These are phyloP conservation scores for Macropus fuliginosus DNA, from an alignment of 2,797 vertebrate species.

Conservation along the genomic window DNA sequence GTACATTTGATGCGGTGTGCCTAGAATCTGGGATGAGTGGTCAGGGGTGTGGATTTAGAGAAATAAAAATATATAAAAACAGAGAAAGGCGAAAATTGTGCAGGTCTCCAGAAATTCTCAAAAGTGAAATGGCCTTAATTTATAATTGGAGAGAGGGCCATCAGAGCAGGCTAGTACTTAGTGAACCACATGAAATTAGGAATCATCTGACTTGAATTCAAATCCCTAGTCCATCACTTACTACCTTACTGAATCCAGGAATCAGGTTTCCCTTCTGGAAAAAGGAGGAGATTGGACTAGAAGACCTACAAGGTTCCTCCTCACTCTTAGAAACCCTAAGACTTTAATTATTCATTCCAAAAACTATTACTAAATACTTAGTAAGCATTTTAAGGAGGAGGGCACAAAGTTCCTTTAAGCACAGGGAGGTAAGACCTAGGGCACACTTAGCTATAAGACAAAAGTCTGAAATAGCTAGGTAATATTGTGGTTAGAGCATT, in stretches of 20 bases:
- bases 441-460: background rate
- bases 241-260: background rate
- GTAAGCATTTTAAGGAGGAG: background rate
- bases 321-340: background rate
- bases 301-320: background rate
- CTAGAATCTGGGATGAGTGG: background rate
- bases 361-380: background rate
- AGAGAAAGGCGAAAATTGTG: background rate
- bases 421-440: background rate
- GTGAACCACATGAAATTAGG: background rate
- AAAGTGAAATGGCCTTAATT: background rate
- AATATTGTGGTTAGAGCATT: background rate
- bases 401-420: background rate
- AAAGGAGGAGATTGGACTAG: background rate
- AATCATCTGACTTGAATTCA: background rate
- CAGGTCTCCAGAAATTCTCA: background rate
- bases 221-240: background rate
- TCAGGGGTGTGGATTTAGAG: background rate
- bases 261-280: background rate
- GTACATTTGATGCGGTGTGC: background rate
- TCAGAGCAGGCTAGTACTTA: background rate
- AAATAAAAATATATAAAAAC: background rate
- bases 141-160: background rate
- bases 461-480: background rate
- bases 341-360: background rate